Evolutionary conservation across 2,888 invertebrate species (phyloP), one percentile per base, ranked within the genome.

Genomic region (Lobophora halterata): DNA sequence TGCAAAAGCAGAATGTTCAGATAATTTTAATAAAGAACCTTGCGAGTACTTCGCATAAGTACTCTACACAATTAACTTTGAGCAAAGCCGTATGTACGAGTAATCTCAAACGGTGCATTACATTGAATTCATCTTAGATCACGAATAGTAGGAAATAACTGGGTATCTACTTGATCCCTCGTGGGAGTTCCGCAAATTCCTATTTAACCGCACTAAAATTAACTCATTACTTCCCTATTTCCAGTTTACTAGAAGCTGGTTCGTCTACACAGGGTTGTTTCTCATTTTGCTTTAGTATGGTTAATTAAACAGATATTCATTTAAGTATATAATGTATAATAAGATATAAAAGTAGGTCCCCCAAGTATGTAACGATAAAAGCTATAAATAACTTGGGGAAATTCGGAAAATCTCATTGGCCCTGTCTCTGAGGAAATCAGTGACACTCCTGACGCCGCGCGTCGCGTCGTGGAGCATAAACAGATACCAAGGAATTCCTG

Each of bases 221-320:
- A 73, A 73, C 71, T 69, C 62, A 72, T 73, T 71, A 71, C 66
- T 71, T 70, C 46, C 50, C 35, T 41, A 41, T 48, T n/a, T n/a
- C n/a, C n/a, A n/a, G n/a, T n/a, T n/a, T n/a, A n/a, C n/a, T n/a
- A n/a, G n/a, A 55, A 58, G 55, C 66, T 71, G 68, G 68, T 73
- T 73, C 48, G 37, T 42, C 30, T 35, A 26, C 12, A 21, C 8
- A 26, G 46, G 9, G 16, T 32, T 30, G 31, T 34, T 40, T 40
- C 31, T n/a, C n/a, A n/a, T n/a, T n/a, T n/a, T n/a, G n/a, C n/a
- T n/a, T n/a, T n/a, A n/a, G n/a, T n/a, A n/a, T n/a, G n/a, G n/a
- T n/a, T n/a, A n/a, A n/a, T n/a, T n/a, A n/a, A n/a, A n/a, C n/a
- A n/a, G n/a, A n/a, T n/a, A n/a, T n/a, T n/a, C n/a, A n/a, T n/a